Conservation (phyloP, 2,888 invertebrate species). For the Lepas anatifera region DNA sequence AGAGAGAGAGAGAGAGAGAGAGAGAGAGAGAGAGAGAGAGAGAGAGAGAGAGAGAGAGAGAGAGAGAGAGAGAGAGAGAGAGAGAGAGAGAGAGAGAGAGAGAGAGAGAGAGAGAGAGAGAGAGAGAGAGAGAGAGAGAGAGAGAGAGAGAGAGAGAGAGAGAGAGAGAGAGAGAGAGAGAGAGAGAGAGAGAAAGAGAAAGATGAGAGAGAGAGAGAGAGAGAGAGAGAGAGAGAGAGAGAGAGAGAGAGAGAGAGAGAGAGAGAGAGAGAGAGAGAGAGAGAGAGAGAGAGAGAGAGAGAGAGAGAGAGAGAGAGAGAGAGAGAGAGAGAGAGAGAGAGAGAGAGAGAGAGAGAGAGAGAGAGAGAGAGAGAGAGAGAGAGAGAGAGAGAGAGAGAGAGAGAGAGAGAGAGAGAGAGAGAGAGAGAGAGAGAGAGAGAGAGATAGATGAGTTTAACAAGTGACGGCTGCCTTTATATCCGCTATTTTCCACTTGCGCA, state of each 20-base stretch:
- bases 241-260: too few species aligned
- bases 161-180: background rate
- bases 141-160: background rate
- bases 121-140: background rate
- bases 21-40: background rate
- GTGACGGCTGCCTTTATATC: too few species aligned
- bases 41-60: background rate
- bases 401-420: background rate
- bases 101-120: background rate
- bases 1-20: slow-evolving; percentile 5
- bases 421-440: too few species aligned
- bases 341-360: background rate
- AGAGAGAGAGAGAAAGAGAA: background rate
- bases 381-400: background rate
- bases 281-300: background rate
- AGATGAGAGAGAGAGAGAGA: background rate
- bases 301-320: background rate
- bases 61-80: background rate
- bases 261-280: background rate
- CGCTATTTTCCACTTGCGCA: too few species aligned
- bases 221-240: too few species aligned
- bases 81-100: background rate
- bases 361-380: background rate
- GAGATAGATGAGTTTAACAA: too few species aligned
- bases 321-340: background rate